Conservation (phyloP, 1,140 invertebrate genomes). For the Musca domestica region DNA sequence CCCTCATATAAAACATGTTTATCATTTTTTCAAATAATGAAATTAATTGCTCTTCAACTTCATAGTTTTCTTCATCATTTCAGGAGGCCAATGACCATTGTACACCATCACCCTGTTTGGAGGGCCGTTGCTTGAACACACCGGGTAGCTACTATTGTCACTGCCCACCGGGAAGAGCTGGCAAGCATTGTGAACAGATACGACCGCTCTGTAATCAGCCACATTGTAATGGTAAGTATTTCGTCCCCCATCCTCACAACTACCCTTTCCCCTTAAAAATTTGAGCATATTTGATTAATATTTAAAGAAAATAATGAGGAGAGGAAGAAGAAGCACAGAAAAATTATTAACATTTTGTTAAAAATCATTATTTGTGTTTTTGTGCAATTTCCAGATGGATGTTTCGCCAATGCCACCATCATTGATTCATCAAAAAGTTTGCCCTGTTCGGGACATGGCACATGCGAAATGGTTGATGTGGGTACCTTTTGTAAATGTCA, state of each 20-base stretch:
- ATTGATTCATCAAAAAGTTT: slow-evolving; percentile 49
- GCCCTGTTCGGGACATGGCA: slow-evolving; percentile 76
- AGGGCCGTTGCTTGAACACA: slow-evolving; percentile 80
- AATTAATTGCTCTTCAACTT: too few relatives aligned
- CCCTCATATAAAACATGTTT: too few relatives aligned
- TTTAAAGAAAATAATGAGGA: background rate
- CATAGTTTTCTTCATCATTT: slow-evolving; percentile 30
- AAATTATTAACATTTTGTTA: slow-evolving; percentile 8
- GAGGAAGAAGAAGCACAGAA: background rate
- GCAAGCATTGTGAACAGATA: slow-evolving; percentile 83
- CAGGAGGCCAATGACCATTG: slow-evolving; percentile 81
- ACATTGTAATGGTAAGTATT: slow-evolving; percentile 56
- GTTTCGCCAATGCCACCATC: slow-evolving; percentile 47
- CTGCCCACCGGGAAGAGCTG: slow-evolving; percentile 81
- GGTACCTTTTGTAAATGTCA: slow-evolving; percentile 72
- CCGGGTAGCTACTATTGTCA: slow-evolving; percentile 86
- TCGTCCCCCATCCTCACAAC: too few relatives aligned
- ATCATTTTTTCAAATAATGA: too few relatives aligned
- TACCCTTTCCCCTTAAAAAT: background rate
- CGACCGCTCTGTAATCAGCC: slow-evolving; percentile 61
- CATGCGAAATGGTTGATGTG: slow-evolving; percentile 66
- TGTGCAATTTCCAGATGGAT: slow-evolving; percentile 40
- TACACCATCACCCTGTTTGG: slow-evolving; percentile 77
- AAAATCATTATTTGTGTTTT: slow-evolving; percentile 17
- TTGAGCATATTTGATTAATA: background rate